Conservation (phyloP, 2,888 invertebrate genomes). For the Acrocera orbiculus region DNA sequence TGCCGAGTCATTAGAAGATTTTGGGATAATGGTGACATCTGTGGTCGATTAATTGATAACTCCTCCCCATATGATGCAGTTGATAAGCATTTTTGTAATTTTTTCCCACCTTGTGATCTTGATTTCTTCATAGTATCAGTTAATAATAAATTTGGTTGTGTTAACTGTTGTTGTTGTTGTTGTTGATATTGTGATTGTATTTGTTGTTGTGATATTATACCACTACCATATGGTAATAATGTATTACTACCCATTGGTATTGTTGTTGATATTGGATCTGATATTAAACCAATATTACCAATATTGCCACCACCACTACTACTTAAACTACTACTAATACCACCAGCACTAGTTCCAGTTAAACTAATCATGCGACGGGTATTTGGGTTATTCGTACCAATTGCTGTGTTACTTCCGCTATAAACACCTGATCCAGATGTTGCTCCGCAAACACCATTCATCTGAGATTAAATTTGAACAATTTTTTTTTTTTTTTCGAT, state of each 20-base stretch:
- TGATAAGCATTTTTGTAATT: conserved; percentile 82
- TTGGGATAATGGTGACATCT: conserved; percentile 28
- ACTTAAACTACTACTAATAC: conserved; percentile 15
- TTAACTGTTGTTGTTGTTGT: conserved; percentile 11
- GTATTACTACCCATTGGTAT: conserved; percentile 11
- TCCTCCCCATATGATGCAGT: conserved; percentile 68
- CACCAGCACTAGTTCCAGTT: conserved; percentile 16
- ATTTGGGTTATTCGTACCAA: conserved; percentile 17
- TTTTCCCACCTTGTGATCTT: conserved; percentile 89
- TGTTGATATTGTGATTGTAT: conserved; percentile 15
- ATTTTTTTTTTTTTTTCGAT: conserved; percentile 8
- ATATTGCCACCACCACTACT: conserved; percentile 16
- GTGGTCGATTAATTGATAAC: conserved; percentile 27
- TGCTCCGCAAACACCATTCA: conserved; percentile 15
- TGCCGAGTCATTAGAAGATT: conserved; percentile 69
- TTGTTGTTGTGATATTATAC: conserved; percentile 13
- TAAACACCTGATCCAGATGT: conserved; percentile 15
- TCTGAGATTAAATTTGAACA: conserved; percentile 15
- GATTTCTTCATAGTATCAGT: conserved; percentile 60
- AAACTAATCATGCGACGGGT: conserved; percentile 16
- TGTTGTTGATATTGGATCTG: conserved; percentile 5
- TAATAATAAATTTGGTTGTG: background rate
- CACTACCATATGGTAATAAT: conserved; percentile 25
- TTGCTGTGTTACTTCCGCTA: conserved; percentile 18
- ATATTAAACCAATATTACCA: conserved; percentile 12